Evolutionary conservation across 2,888 invertebrate species (phyloP).

Genomic region (Oithona nana): DNA sequence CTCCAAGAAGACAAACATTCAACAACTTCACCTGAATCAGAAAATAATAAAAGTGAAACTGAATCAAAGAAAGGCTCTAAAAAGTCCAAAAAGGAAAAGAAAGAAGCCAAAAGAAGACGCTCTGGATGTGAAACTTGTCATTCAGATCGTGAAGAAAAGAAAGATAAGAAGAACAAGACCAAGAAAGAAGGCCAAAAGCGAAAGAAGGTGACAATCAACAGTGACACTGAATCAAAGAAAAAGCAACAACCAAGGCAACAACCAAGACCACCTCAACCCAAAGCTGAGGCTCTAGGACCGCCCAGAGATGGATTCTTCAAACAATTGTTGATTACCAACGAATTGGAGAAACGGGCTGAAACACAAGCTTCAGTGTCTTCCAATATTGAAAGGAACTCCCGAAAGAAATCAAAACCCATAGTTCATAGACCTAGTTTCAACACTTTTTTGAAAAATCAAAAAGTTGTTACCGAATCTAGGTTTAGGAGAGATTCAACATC

Average conservation of each 20-base stretch:
- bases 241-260: background rate
- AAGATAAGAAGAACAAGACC: background rate
- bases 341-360: too few relatives aligned
- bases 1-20: background rate
- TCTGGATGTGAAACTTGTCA: background rate
- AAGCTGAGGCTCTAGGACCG: background rate
- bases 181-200: background rate
- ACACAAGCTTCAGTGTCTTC: background rate
- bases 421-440: conserved; percentile 2
- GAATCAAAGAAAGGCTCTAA: background rate
- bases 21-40: conserved; percentile 10
- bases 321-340: background rate
- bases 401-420: background rate
- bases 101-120: background rate
- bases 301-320: conserved; percentile 3
- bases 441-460: background rate
- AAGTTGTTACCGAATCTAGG: conserved; percentile 4
- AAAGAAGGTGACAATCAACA: conserved; percentile 1
- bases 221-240: background rate
- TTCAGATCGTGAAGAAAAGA: background rate
- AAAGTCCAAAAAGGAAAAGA: background rate
- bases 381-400: background rate
- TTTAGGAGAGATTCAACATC: background rate
- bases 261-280: background rate
- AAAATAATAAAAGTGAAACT: background rate